Base-by-base conservation (phyloP, 1,140 invertebrate species). In the Papilio aristodemus region DNA sequence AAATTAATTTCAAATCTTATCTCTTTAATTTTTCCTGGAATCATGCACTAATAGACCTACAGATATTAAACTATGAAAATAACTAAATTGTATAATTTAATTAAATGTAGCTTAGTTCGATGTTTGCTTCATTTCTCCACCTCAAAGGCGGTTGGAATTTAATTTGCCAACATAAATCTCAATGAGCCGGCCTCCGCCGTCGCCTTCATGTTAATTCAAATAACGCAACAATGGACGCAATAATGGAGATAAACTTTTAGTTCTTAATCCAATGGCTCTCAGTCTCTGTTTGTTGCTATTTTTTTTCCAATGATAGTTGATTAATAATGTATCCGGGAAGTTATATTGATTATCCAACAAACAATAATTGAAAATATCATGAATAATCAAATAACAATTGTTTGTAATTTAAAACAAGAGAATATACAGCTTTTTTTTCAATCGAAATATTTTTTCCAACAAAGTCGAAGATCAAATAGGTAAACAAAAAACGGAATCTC, bases 121-220 rank as follows among this genome's bases (percentile, higher is more conserved):
- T 46, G 7, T 46, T 46, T 46, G 7, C 2, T 19, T 46, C 17
- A 46, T 46, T 46, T 46, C 43, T 10, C 19, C 14, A 46, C 43
- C 43, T 46, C 14, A 46, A 46, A 19, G 43, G 43, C 8, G 43
- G 14, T 46, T 1, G 17, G 43, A 46, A 17, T 19, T 46, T 46
- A 46, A 46, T 46, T 46, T 46, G 43, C 14, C 8, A 17, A 19
- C 43, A 17, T 46, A 46, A 46, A 46, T 46, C 43, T 46, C 14
- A 46, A 46, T 46, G 14, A 46, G n/a, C n/a, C n/a, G n/a, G n/a
- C n/a, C n/a, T n/a, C n/a, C n/a, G 14, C 19, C 43, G 17, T 46
- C 43, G 7, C 43, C 19, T 19, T 46, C 43, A 17, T 17, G 8
- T 46, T 46, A 46, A 46, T 46, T 46, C 43, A 46, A 46, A 43